Base-by-base conservation (phyloP, 2,797 vertebrate genomes). In the Mormyrus proboscirostris region DNA sequence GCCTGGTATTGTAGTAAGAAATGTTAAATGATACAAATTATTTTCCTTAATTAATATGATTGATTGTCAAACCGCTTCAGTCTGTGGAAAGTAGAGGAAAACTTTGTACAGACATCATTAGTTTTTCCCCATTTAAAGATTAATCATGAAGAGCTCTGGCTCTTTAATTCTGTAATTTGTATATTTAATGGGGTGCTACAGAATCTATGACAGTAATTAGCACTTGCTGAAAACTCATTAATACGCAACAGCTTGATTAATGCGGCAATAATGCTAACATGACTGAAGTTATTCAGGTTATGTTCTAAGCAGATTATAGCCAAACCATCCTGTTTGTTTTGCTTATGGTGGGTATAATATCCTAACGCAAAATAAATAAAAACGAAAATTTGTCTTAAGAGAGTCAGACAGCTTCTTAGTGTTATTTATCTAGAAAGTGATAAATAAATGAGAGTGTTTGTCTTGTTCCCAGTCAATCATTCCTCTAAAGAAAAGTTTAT, bases 161-260 rank as follows among this genome's bases (percentile, higher is more conserved):
- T 99, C 98, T 99, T 99, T 99, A 99, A 99, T 99, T 99, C 97
- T 97, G 97, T 99, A 99, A 99, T 99, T 99, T 99, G 98, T 99
- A 99, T 99, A 99, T 99, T 99, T 99, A 99, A 99, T 99, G 98
- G 98, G 97, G 97, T 99, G 99, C 98, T 98, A 97, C 98, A 99
- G 98, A 99, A 99, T 99, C 98, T 99, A 99, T 99, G 98, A 97
- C 97, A 98, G 98, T 99, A 99, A 99, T 99, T 99, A 99, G 99
- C 98, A 98, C 97, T 98, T 97, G 98, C 97, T 97, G 97, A 97
- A 97, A 98, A 98, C 98, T 99, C 98, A 99, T 99, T 99, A 99
- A 99, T 99, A 99, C 96, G 96, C 97, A 98, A 97, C 97, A 97
- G 97, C 97, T 98, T 99, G 98, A 99, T 99, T 99, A 99, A 99